Evolutionary conservation across 2,113 vertebrate genomes (phyloP), one percentile per base, ranked within the genome.

Genomic region (Boleophthalmus pectinirostris): DNA sequence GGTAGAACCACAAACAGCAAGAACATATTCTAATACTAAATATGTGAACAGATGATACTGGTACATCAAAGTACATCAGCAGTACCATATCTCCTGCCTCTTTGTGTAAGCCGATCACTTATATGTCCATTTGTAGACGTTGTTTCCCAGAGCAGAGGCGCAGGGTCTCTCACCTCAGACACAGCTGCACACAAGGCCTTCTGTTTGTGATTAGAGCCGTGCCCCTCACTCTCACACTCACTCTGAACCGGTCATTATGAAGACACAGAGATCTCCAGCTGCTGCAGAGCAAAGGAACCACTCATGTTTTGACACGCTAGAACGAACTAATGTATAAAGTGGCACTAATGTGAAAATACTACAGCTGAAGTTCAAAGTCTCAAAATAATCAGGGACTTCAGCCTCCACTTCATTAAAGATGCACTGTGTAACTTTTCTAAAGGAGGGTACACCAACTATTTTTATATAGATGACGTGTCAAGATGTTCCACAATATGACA

Each of bases 131-230:
- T 61, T 82, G 80, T 51, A 38, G 75, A 82, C 73, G 80, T 78
- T 87, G 82, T 89, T 88, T 87, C 83, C 72, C 83, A 80, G 81
- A 15, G 63, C 82, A 75, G 77, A 83, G 83, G 84, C 76, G 77
- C 1, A 58, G 75, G 84, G 82, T 88, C 86, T 80, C 72, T 84
- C 88, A 79, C 86, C 79, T 89, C 83, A 72, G 73, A 71, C 68
- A 69, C 91, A 93, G 90, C 91, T 92, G 89, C 86, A 92, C 90
- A 92, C 21, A 71, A 82, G 45, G 68, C 68, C 60, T 71, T 68
- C 85, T 90, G 90, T 81, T 79, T 85, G 77, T 73, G 83, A 91
- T 93, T 92, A 93, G 78, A 72, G 77, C 68, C 69, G 79, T 23
- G 72, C 77, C 70, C 82, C 66, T 25, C 78, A 90, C 77, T 81